These are phyloP conservation scores for Arion vulgaris DNA, from an alignment of 1,140 invertebrate species.

Conservation along the genomic window DNA sequence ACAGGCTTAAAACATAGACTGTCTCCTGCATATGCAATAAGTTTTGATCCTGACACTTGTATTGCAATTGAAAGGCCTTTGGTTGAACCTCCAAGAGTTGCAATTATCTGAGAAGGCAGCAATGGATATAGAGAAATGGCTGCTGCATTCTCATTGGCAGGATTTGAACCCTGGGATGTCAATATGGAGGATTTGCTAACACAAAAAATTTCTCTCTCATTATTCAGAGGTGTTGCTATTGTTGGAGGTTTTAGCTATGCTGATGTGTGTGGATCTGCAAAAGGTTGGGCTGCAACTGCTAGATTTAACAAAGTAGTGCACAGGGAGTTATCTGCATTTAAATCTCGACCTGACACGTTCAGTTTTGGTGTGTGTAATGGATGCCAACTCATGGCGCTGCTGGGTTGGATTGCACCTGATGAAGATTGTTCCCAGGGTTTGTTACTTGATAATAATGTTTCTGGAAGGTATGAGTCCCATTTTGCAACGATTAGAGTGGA, in stretches of 20 bases:
- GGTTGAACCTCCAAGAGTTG: conserved; percentile 77
- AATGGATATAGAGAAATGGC: conserved; percentile 99
- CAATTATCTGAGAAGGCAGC: conserved; percentile 93
- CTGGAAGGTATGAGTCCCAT: conserved; percentile 91
- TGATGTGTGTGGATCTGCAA: conserved; percentile 96
- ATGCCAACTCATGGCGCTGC: conserved; percentile 92
- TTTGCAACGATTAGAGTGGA: conserved; percentile 88
- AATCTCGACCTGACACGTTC: conserved; percentile 85
- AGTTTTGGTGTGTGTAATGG: conserved; percentile 98
- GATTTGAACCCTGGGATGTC: conserved; percentile 81
- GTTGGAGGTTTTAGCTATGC: conserved; percentile 99
- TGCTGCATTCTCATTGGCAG: conserved; percentile 89
- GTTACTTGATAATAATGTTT: conserved; percentile 87
- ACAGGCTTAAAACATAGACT: conserved; percentile 74
- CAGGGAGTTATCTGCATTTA: conserved; percentile 84
- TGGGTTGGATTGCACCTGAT: conserved; percentile 73
- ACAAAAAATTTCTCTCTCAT: conserved; percentile 78
- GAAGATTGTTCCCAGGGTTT: conserved; percentile 76
- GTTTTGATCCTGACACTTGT: conserved; percentile 73
- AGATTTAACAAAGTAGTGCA: conserved; percentile 80
- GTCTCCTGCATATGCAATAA: conserved; percentile 75
- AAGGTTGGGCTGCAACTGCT: conserved; percentile 83
- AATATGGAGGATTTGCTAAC: conserved; percentile 70
- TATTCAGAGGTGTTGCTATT: conserved; percentile 92
- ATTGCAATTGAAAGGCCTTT: background rate